A percentile compares a stretch with the other conserved stretches of the same genome.
Conservation (phyloP, 92 coral and sea anemone genomes). For the Zoanthus gigantus region DNA sequence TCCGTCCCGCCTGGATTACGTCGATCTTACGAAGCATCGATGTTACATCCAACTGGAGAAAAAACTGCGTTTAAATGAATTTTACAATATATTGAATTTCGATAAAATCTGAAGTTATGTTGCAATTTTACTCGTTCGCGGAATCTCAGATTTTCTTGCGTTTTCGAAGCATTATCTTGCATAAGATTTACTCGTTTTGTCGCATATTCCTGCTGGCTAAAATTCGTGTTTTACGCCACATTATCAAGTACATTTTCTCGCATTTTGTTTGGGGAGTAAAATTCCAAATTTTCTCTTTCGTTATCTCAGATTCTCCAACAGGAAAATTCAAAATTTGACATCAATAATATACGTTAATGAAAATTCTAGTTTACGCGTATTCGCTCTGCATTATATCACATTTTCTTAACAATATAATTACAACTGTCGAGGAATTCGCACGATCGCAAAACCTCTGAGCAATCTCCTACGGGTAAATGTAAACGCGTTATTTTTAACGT, state of each 20-base stretch:
- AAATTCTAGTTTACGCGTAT: constrained; percentile 19
- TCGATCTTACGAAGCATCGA: not conserved
- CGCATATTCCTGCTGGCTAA: not conserved
- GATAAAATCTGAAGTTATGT: constrained; percentile 22
- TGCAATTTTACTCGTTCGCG: constrained; percentile 15
- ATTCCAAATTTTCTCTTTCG: constrained; percentile 13
- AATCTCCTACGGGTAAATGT: not conserved
- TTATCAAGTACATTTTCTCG: constrained; percentile 16
- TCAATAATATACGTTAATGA: constrained; percentile 17
- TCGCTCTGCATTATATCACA: constrained; percentile 4
- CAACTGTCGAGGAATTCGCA: not conserved
- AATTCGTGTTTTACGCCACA: constrained; percentile 28
- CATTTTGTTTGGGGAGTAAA: constrained; percentile 1
- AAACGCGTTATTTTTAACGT: not conserved
- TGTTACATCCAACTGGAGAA: constrained; percentile 4
- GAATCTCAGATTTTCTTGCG: not conserved
- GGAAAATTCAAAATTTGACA: constrained; percentile 3
- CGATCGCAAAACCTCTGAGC: not conserved
- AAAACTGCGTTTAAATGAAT: constrained; percentile 27
- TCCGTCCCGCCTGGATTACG: no score
- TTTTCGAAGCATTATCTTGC: constrained; percentile 9
- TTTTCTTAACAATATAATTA: constrained; percentile 5
- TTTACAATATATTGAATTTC: constrained; percentile 29
- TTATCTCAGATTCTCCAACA: constrained; percentile 18
- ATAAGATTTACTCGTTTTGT: not conserved